Evolutionary conservation across 2,113 vertebrate species (phyloP).

Genomic region (Rynchops niger): DNA sequence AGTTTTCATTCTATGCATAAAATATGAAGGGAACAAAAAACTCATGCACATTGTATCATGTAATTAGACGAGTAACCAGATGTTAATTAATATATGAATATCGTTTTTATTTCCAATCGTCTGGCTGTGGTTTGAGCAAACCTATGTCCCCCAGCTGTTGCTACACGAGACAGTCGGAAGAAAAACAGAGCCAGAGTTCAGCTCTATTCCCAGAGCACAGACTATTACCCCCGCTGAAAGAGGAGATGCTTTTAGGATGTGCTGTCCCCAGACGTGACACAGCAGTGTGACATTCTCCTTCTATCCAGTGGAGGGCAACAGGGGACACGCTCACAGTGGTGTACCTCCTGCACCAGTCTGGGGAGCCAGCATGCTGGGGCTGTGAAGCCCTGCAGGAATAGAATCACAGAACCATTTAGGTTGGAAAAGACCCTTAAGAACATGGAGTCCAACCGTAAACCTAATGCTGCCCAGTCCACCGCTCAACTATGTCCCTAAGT

Average conservation of each 20-base stretch:
- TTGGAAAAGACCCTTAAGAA: neutral
- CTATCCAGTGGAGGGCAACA: conserved; percentile 52
- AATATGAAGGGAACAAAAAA: conserved; percentile 50
- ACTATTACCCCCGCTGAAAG: neutral
- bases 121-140: conserved; percentile 63
- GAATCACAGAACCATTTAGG: neutral
- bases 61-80: conserved; percentile 41
- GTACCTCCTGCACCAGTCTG: neutral
- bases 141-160: conserved; percentile 54
- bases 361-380: neutral
- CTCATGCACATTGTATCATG: conserved; percentile 31
- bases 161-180: neutral
- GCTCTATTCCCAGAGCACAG: conserved; percentile 15
- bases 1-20: conserved; percentile 59
- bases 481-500: neutral
- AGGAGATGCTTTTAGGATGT: conserved; percentile 7
- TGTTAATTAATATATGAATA: conserved; percentile 67
- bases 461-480: neutral
- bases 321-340: neutral
- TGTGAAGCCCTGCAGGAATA: neutral
- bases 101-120: conserved; percentile 48
- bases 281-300: conserved; percentile 6
- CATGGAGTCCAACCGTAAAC: neutral
- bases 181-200: conserved; percentile 35
- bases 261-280: neutral